A percentile compares a stretch with the other conserved stretches of the same genome.
These are phyloP conservation scores for Octonoba sinensis DNA, from an alignment of 2,888 invertebrate genomes.

Conservation along the genomic window DNA sequence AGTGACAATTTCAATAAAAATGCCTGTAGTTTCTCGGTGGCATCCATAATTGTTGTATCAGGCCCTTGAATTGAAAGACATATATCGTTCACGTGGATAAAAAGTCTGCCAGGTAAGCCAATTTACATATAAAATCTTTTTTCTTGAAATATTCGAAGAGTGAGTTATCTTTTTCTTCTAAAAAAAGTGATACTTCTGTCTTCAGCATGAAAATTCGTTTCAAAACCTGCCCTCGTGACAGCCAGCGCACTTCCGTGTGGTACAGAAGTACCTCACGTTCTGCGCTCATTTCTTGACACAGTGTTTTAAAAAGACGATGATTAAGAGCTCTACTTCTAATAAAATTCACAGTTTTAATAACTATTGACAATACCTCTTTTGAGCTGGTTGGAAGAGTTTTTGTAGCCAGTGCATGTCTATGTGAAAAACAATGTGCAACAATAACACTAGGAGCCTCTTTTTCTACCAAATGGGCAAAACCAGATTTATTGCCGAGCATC, in stretches of 20 bases:
- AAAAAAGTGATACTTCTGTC: slow-evolving; percentile 15
- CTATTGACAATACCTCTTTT: slow-evolving; percentile 41
- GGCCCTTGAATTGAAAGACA: slow-evolving; percentile 17
- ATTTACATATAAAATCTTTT: slow-evolving; percentile 43
- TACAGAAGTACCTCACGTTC: slow-evolving; percentile 47
- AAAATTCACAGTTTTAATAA: slow-evolving; percentile 49
- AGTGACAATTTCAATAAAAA: slow-evolving; percentile 17
- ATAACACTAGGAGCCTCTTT: too few species aligned
- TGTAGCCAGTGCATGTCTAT: slow-evolving; percentile 45
- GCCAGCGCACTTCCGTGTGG: slow-evolving; percentile 42
- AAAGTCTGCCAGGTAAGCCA: slow-evolving; percentile 39
- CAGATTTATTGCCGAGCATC: too few species aligned
- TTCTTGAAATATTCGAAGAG: slow-evolving; percentile 45
- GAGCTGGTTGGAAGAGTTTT: slow-evolving; percentile 44
- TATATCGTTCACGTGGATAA: slow-evolving; percentile 5
- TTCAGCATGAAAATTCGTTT: slow-evolving; percentile 43
- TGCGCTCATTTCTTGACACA: slow-evolving; percentile 47
- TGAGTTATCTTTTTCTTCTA: slow-evolving; percentile 38
- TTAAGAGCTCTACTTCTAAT: slow-evolving; percentile 53
- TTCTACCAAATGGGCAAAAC: too few species aligned
- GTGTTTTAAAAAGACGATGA: slow-evolving; percentile 49
- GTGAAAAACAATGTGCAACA: too few species aligned
- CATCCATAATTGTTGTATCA: slow-evolving; percentile 16
- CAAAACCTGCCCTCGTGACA: slow-evolving; percentile 46
- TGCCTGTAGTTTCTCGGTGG: slow-evolving; percentile 15